Evolutionary conservation across 2,113 vertebrate species (phyloP), one percentile per base, ranked within the genome.

Genomic region (Electrona antarctica): DNA sequence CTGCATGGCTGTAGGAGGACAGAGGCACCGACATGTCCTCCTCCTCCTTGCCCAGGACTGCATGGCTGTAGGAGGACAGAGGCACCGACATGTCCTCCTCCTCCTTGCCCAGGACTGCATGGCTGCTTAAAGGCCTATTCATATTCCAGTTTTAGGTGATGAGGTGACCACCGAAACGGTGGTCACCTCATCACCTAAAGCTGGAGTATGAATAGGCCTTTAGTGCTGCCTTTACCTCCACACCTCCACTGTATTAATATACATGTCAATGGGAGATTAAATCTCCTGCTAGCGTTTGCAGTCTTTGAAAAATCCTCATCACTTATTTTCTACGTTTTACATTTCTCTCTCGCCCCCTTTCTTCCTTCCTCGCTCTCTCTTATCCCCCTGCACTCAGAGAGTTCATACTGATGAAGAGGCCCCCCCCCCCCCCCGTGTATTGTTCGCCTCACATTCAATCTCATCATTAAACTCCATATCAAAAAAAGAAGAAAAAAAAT

Each of bases 201-300:
- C 52, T 13, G n/a, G 52, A 9, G 74, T 71, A 21, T 21, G 76
- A 75, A 71, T 79, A 67, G 77, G 78, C 72, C 74, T 81, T 77
- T 62, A 71, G 82, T 72, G 70, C 83, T 82, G 80, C 83, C 85
- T 82, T 82, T 79, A 78, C 78, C 45, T 66, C 49, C 41, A 49
- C 57, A 13, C 59, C 49, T 70, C 81, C 78, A 77, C 86, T 81
- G 80, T 81, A 88, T 82, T 87, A 85, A 77, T 74, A 71, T 74
- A 71, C 61, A 81, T 88, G 81, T 72, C 80, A 83, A 80, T 76
- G 74, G 69, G 77, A 86, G 87, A 76, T 41, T 85, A 74, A 84
- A 85, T 82, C 80, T 80, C 51, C 49, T 14, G 41, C 55, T 21
- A 5, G 8, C 15, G 65, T 81, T 73, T 72, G 81, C 68, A 41